phyloP scores from a whole-genome alignment of 2,797 vertebrate genomes.

The Helicolenus hilgendorfi region DNA sequence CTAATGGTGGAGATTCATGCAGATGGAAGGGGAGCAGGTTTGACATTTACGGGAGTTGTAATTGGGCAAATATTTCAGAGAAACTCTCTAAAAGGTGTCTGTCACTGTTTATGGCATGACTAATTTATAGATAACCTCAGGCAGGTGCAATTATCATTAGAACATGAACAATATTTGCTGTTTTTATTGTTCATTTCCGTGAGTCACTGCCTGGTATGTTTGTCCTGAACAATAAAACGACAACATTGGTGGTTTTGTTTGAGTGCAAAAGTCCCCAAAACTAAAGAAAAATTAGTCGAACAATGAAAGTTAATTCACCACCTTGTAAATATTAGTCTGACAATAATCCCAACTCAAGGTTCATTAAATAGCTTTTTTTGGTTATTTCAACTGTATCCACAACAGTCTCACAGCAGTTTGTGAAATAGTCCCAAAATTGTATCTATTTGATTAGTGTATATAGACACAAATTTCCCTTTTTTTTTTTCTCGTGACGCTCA shows the following conservation, averaged over 20 bases:
- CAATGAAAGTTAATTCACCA: neutral
- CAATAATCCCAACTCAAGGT: too few relatives aligned
- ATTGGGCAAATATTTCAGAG: slow-evolving; percentile 1
- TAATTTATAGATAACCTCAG: neutral
- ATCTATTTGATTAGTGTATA: too few relatives aligned
- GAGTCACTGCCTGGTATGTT: neutral
- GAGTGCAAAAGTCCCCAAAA: neutral
- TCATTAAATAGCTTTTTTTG: too few relatives aligned
- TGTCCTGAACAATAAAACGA: neutral
- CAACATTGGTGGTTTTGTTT: neutral
- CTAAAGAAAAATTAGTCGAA: neutral
- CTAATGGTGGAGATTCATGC: neutral
- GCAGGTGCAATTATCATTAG: neutral
- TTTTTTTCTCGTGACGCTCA: too few relatives aligned
- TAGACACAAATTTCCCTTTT: too few relatives aligned
- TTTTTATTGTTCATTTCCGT: neutral
- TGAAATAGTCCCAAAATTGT: too few relatives aligned
- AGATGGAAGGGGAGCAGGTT: neutral
- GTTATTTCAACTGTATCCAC: too few relatives aligned
- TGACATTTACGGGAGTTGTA: neutral
- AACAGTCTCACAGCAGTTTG: too few relatives aligned
- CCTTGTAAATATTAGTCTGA: neutral
- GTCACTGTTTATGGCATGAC: neutral
- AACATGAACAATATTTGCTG: neutral
- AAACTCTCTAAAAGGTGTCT: neutral